Percentiles rank a stretch among this genome's conserved stretches.
phyloP scores from a whole-genome alignment of 2,888 invertebrate genomes.

The Euplagia quadripunctaria region DNA sequence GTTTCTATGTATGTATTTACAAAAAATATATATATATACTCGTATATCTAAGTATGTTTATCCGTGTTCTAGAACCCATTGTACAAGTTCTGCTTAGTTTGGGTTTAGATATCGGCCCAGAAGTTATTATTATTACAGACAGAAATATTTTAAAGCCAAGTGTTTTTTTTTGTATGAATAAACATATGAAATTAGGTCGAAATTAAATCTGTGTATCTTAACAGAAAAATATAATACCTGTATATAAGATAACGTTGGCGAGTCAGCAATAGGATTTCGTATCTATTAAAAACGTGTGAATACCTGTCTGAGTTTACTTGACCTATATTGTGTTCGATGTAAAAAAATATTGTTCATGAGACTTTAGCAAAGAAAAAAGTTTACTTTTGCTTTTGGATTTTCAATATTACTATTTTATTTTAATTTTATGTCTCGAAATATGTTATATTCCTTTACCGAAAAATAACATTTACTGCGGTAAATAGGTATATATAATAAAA shows the following conservation, averaged over 20 bases:
- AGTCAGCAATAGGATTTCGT: slow-evolving; percentile 62
- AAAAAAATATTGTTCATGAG: slow-evolving; percentile 43
- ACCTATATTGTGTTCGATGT: slow-evolving; percentile 55
- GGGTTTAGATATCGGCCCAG: no score
- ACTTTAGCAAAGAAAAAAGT: slow-evolving; percentile 18
- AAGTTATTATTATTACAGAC: no score
- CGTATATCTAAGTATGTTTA: background rate
- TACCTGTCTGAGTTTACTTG: slow-evolving; percentile 63
- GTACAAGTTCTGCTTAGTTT: no score
- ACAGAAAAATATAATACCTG: slow-evolving; percentile 28
- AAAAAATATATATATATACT: no score
- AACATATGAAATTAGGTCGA: background rate
- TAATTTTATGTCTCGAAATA: background rate
- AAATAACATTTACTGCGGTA: background rate
- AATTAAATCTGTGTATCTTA: background rate
- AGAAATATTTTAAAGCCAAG: no score
- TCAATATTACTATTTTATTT: background rate
- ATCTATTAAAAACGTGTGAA: slow-evolving; percentile 68
- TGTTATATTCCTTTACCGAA: background rate
- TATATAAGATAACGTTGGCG: slow-evolving; percentile 45
- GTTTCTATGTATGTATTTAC: background rate
- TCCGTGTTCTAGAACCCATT: no score
- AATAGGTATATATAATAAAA: background rate
- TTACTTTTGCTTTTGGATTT: background rate
- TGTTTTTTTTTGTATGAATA: no score